These are phyloP conservation scores for Plumapathes pennacea DNA, from an alignment of 92 coral and sea anemone species.

Conservation along the genomic window DNA sequence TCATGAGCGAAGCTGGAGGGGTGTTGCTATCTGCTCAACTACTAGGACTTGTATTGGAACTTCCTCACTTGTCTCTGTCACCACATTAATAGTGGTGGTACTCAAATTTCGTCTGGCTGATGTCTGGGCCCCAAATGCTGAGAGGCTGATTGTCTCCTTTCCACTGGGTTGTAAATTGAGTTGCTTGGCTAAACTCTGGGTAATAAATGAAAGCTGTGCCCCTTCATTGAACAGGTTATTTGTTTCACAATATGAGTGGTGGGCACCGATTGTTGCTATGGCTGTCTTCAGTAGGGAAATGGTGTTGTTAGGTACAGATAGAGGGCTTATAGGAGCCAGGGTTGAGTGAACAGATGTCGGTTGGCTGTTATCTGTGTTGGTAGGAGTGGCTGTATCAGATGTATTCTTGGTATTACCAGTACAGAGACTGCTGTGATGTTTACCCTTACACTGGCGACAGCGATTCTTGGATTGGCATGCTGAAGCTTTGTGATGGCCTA, in stretches of 20 bases:
- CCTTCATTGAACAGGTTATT: constrained; percentile 52
- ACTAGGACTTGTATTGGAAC: constrained; percentile 44
- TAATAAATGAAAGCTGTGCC: constrained; percentile 55
- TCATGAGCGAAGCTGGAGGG: constrained; percentile 14
- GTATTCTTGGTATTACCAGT: too few species aligned
- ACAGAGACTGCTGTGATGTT: too few species aligned
- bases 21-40: constrained; percentile 32
- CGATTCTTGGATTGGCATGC: too few species aligned
- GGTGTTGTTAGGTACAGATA: constrained; percentile 7
- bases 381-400: too few species aligned
- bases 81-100: constrained; percentile 15
- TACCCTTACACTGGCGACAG: too few species aligned
- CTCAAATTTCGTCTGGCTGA: constrained; percentile 8
- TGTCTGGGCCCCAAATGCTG: constrained; percentile 39
- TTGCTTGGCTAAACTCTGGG: constrained; percentile 37
- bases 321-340: constrained; percentile 4
- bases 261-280: constrained; percentile 18
- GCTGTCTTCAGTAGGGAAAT: constrained; percentile 39
- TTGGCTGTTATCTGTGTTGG: too few species aligned
- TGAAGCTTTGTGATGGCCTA: too few species aligned
- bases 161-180: constrained; percentile 13
- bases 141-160: constrained; percentile 19
- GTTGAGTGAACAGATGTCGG: constrained; percentile 1
- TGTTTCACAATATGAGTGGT: constrained; percentile 5
- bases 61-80: constrained; percentile 22